Conservation (phyloP, 2,113 vertebrate genomes). For the Mobula hypostoma region DNA sequence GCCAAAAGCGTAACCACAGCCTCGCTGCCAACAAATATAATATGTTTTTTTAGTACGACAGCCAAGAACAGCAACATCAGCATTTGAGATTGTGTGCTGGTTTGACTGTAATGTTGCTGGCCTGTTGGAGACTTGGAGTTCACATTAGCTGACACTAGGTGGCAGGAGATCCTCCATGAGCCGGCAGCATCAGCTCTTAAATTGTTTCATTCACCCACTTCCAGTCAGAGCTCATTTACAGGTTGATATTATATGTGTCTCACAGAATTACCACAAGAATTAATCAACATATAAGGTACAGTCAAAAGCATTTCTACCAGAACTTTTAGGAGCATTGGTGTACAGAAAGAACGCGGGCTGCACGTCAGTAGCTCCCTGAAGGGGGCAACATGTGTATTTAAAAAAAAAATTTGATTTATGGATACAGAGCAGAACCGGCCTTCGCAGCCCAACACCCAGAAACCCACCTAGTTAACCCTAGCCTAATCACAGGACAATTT, state of each 20-base stretch:
- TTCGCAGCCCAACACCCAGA: too few species aligned
- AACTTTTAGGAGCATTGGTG: too few species aligned
- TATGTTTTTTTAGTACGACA: not conserved
- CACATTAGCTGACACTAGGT: not conserved
- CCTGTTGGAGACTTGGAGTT: not conserved
- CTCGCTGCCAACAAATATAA: not conserved
- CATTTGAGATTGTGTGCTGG: not conserved
- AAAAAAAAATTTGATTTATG: too few species aligned
- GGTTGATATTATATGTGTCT: not conserved
- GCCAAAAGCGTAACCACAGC: not conserved
- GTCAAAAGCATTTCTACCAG: not conserved
- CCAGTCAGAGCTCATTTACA: not conserved
- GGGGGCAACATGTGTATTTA: too few species aligned
- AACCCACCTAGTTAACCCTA: too few species aligned
- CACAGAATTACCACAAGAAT: not conserved
- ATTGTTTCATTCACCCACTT: not conserved
- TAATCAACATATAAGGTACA: not conserved
- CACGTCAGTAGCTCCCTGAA: too few species aligned
- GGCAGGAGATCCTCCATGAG: slow-evolving; percentile 1
- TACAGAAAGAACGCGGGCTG: too few species aligned
- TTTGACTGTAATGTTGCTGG: not conserved
- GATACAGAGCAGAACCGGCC: too few species aligned
- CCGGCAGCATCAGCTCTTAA: not conserved
- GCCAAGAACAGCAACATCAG: not conserved
- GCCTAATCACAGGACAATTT: too few species aligned